Base-by-base conservation (phyloP, 2,888 invertebrate genomes). In the Andrena camellia region DNA sequence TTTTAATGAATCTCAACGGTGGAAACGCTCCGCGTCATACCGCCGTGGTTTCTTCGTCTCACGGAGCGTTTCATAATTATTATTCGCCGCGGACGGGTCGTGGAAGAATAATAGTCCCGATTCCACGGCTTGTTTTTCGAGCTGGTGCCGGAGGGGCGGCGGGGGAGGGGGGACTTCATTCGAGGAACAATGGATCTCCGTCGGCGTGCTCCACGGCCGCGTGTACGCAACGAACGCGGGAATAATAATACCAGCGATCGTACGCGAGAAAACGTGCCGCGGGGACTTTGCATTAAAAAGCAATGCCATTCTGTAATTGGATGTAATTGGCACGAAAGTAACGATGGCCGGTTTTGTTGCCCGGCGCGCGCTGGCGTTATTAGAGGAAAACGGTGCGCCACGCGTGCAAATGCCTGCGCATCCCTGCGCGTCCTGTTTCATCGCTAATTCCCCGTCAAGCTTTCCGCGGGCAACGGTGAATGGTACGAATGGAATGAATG, bases 251-350 rank as follows among this genome's bases (percentile, higher is more conserved):
- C 62, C 35, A 33, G 72, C 74, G 63, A 78, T 71, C 68, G 23
- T 60, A 62, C n/a, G 70, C 78, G 78, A 72, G 75, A 76, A 81
- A 83, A 82, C 54, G 60, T 17, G 66, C 31, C 66, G 73, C 57
- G 66, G 26, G 23, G 83, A 84, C 78, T 89, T 88, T 85, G 73
- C 82, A 84, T 89, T 83, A 85, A 87, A 88, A 68, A 78, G 63
- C 26, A 54, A 17, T 48, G 83, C 83, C 73, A 86, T 90, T 89
- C 88, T 84, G 72, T 88, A 88, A 89, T 90, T 87, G 87, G 57
- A 80, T 68, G 81, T 90, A 89, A 90, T 91, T 90, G 84, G 86
- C 86, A 85, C 76, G 86, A 88, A 88, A 90, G 84, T 87, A 90
- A 90, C 85, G 90, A 87, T 81, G 63, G 31, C 20, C 10, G 26